These are phyloP conservation scores for Misgurnus mizolepis DNA, from an alignment of 2,113 vertebrate species.

Conservation along the genomic window DNA sequence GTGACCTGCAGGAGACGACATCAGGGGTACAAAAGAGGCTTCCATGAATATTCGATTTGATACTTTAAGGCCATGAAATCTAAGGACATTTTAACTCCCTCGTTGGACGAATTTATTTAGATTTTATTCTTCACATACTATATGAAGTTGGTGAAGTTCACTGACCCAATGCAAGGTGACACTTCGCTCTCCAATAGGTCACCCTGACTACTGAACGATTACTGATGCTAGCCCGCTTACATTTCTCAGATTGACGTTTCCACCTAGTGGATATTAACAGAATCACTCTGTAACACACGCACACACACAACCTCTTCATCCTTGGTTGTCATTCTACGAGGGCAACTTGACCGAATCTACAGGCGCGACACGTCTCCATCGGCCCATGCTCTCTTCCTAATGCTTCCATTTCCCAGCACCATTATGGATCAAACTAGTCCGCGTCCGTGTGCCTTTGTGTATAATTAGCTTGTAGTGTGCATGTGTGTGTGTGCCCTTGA, in stretches of 20 bases:
- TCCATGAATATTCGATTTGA: constrained; percentile 4
- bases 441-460: constrained; percentile 64
- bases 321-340: constrained; percentile 57
- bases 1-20: not conserved
- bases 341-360: constrained; percentile 71
- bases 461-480: constrained; percentile 55
- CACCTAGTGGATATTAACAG: constrained; percentile 59
- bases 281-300: not conserved
- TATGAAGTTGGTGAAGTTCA: not conserved
- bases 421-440: constrained; percentile 64
- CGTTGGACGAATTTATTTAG: not conserved
- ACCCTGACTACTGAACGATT: constrained; percentile 13
- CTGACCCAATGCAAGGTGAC: constrained; percentile 21
- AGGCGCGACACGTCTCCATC: constrained; percentile 73
- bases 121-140: not conserved
- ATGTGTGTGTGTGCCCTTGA: constrained; percentile 69
- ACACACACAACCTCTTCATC: constrained; percentile 7
- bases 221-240: constrained; percentile 4
- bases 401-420: constrained; percentile 73
- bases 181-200: constrained; percentile 24
- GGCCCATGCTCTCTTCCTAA: constrained; percentile 62
- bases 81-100: not conserved
- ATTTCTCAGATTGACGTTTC: constrained; percentile 57
- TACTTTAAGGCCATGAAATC: not conserved
- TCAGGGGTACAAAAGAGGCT: not conserved